phyloP scores from a whole-genome alignment of 2,113 vertebrate genomes.

The Bucco capensis region DNA sequence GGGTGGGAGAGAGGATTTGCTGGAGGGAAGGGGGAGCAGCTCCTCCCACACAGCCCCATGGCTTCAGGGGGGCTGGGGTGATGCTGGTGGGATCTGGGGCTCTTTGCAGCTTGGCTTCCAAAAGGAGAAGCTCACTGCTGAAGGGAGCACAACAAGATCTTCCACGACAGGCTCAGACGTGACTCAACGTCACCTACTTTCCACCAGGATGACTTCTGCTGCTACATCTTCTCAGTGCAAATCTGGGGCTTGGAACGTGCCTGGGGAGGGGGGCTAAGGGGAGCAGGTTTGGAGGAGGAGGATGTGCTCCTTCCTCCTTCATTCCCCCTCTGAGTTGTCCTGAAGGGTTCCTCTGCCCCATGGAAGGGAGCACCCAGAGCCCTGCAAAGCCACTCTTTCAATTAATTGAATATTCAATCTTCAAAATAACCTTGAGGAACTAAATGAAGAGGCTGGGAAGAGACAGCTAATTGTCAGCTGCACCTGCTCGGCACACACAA shows the following conservation, averaged over 20 bases:
- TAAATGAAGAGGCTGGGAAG: slow-evolving; percentile 62
- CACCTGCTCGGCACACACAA: slow-evolving; percentile 45
- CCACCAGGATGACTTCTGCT: neutral
- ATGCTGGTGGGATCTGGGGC: fast-evolving
- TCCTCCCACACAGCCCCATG: neutral
- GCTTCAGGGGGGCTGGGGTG: neutral
- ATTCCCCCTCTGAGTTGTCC: neutral
- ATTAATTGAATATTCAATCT: slow-evolving; percentile 67
- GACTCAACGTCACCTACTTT: slow-evolving; percentile 55
- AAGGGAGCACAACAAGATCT: neutral
- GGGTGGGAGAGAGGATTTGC: neutral
- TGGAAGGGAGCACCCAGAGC: neutral
- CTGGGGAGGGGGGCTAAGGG: neutral
- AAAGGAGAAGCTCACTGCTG: neutral
- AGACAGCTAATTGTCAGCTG: slow-evolving; percentile 65
- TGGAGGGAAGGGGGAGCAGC: neutral
- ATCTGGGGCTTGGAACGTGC: neutral
- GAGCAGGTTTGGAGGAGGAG: neutral
- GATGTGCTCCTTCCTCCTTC: neutral
- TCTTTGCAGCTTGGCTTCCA: neutral
- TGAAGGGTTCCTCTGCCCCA: neutral
- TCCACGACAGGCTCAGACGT: neutral
- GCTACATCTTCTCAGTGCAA: neutral
- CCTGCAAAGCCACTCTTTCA: slow-evolving; percentile 39
- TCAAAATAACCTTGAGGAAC: slow-evolving; percentile 69